Evolutionary conservation across 2,888 invertebrate genomes (phyloP).

Genomic region (Idaea aversata): DNA sequence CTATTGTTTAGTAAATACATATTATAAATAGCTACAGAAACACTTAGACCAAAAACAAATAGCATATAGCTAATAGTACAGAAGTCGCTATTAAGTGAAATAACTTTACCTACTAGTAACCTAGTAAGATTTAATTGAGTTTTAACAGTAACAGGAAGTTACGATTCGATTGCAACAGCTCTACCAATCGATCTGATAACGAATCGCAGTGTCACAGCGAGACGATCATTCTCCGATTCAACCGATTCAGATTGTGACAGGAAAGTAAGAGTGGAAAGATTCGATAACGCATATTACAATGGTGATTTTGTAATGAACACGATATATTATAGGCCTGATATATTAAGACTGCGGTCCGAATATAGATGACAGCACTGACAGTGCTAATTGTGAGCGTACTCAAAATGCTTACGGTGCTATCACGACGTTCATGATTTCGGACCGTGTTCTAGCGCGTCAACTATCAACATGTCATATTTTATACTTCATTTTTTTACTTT

Average conservation of each 20-base stretch:
- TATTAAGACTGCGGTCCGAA: conserved; percentile 32
- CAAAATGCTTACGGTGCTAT: too few relatives aligned
- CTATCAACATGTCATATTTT: too few relatives aligned
- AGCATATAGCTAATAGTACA: background rate
- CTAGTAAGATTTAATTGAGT: background rate
- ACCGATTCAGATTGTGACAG: conserved; percentile 45
- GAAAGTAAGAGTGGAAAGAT: conserved; percentile 61
- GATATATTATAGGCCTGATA: conserved; percentile 47
- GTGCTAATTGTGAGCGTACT: too few relatives aligned
- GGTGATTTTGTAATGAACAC: conserved; percentile 49
- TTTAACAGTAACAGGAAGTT: background rate
- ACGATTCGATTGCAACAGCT: conserved; percentile 29
- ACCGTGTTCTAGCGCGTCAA: too few relatives aligned
- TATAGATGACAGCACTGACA: too few relatives aligned
- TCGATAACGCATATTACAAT: conserved; percentile 56
- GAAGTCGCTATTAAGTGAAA: background rate
- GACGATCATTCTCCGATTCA: conserved; percentile 42
- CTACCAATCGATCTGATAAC: conserved; percentile 51
- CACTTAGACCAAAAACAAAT: too few relatives aligned
- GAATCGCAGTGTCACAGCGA: conserved; percentile 54
- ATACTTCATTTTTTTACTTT: too few relatives aligned
- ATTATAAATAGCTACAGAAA: too few relatives aligned
- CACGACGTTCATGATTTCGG: too few relatives aligned
- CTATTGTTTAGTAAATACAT: too few relatives aligned
- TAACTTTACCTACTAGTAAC: background rate